Evolutionary conservation across 2,797 vertebrate genomes (phyloP).

Genomic region (Staurois parvus): DNA sequence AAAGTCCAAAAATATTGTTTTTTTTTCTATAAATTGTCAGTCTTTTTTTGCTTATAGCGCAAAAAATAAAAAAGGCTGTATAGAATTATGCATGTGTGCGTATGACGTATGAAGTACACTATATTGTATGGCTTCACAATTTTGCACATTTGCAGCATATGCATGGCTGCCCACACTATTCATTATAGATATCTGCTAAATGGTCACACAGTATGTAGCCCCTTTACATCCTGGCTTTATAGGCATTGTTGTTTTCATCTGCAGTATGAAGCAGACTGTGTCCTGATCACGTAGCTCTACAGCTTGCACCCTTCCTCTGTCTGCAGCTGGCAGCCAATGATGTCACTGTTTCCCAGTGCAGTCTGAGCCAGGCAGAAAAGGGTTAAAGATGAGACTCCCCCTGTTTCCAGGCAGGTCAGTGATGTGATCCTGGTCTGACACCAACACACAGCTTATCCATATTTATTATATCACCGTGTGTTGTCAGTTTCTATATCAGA

Average conservation of each 20-base stretch:
- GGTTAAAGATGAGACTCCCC: background rate
- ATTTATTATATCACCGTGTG: conserved; percentile 39
- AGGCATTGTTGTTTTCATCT: background rate
- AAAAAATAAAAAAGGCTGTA: too few relatives aligned
- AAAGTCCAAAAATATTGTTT: too few relatives aligned
- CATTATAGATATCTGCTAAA: too few relatives aligned
- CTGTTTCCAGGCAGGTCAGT: conserved; percentile 51
- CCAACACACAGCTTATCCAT: conserved; percentile 37
- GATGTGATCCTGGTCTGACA: conserved; percentile 21
- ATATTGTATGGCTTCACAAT: too few relatives aligned
- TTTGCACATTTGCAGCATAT: too few relatives aligned
- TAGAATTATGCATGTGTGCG: too few relatives aligned
- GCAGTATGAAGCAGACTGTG: background rate
- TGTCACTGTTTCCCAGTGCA: background rate
- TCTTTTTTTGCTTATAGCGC: too few relatives aligned
- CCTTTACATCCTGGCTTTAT: too few relatives aligned
- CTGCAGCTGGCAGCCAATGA: background rate
- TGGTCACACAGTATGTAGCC: too few relatives aligned
- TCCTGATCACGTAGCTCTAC: background rate
- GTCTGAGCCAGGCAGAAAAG: background rate
- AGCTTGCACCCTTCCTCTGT: background rate
- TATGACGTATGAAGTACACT: too few relatives aligned
- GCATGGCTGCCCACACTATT: too few relatives aligned
- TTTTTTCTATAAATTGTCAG: too few relatives aligned
- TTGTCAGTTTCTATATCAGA: conserved; percentile 52